Evolutionary conservation across 2,797 vertebrate genomes (phyloP).

Genomic region (Pristis pectinata): DNA sequence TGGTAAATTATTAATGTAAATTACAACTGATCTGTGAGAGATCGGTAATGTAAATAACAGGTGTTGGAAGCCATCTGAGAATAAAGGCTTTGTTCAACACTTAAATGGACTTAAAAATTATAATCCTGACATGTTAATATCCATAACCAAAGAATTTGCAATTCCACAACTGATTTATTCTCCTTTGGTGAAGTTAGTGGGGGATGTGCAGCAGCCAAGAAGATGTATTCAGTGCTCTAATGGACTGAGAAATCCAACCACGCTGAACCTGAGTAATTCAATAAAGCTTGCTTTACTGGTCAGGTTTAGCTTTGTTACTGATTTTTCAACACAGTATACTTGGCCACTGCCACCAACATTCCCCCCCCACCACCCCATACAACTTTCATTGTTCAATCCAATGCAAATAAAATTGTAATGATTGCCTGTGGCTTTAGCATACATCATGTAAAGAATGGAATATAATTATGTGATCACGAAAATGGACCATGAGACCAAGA

Average conservation of each 20-base stretch:
- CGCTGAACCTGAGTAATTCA: not conserved
- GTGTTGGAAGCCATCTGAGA: constrained; percentile 29
- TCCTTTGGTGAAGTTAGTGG: not conserved
- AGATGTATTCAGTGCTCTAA: not conserved
- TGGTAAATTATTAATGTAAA: constrained; percentile 32
- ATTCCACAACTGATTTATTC: constrained; percentile 6
- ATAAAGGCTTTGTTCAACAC: constrained; percentile 33
- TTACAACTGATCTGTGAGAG: not conserved
- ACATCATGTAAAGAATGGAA: not conserved
- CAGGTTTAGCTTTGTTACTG: not conserved
- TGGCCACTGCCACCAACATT: too few species aligned
- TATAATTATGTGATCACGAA: not conserved
- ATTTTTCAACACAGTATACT: not conserved
- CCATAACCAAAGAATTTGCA: not conserved
- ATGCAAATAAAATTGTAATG: not conserved
- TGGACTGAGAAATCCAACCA: not conserved
- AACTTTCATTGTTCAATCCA: not conserved
- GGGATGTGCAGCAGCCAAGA: not conserved
- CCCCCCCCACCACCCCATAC: not conserved
- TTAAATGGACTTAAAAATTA: constrained; percentile 31
- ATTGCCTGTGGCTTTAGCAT: too few species aligned
- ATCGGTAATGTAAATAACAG: constrained; percentile 35
- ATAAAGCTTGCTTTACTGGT: not conserved
- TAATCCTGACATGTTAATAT: constrained; percentile 20
- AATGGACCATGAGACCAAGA: not conserved